phyloP scores from a whole-genome alignment of 2,113 vertebrate species.

The Ariopsis seemanni region DNA sequence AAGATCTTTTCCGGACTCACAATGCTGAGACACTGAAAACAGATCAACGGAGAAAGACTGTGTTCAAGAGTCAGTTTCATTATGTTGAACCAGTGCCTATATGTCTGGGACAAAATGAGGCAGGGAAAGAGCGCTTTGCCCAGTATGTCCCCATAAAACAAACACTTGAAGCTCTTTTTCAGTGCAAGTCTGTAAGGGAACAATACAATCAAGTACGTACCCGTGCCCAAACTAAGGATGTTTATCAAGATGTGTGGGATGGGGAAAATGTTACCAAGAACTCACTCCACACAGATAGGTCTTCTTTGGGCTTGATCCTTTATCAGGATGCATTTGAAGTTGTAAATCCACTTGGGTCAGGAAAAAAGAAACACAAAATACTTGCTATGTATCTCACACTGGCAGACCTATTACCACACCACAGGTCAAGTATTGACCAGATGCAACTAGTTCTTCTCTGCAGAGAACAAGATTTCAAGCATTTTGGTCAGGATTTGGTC shows the following conservation, averaged over 20 bases:
- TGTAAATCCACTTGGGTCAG: slow-evolving; percentile 36
- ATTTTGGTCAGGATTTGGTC: slow-evolving; percentile 37
- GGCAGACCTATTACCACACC: slow-evolving; percentile 38
- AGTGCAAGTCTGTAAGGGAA: slow-evolving; percentile 9
- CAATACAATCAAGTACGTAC: slow-evolving; percentile 46
- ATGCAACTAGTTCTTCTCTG: slow-evolving; percentile 49
- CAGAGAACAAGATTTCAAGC: slow-evolving; percentile 46
- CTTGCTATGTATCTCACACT: slow-evolving; percentile 48
- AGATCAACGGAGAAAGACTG: slow-evolving; percentile 43
- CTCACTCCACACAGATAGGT: neutral
- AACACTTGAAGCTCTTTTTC: slow-evolving; percentile 18
- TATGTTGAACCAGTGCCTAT: slow-evolving; percentile 50
- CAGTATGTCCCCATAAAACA: slow-evolving; percentile 51
- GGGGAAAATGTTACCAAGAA: slow-evolving; percentile 22
- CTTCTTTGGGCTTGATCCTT: slow-evolving; percentile 40
- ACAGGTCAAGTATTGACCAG: slow-evolving; percentile 45
- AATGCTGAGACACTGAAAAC: slow-evolving; percentile 27
- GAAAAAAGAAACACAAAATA: slow-evolving; percentile 52
- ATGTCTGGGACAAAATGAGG: slow-evolving; percentile 47
- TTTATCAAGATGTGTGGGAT: slow-evolving; percentile 45
- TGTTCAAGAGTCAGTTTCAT: slow-evolving; percentile 52
- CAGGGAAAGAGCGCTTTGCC: slow-evolving; percentile 46
- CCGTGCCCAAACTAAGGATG: slow-evolving; percentile 22
- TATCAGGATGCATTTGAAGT: slow-evolving; percentile 54
- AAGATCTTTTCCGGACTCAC: neutral